A percentile compares a stretch with the other conserved stretches of the same genome.
phyloP scores from a whole-genome alignment of 1,140 invertebrate genomes.

The Pseudomyrmex pallidus region DNA sequence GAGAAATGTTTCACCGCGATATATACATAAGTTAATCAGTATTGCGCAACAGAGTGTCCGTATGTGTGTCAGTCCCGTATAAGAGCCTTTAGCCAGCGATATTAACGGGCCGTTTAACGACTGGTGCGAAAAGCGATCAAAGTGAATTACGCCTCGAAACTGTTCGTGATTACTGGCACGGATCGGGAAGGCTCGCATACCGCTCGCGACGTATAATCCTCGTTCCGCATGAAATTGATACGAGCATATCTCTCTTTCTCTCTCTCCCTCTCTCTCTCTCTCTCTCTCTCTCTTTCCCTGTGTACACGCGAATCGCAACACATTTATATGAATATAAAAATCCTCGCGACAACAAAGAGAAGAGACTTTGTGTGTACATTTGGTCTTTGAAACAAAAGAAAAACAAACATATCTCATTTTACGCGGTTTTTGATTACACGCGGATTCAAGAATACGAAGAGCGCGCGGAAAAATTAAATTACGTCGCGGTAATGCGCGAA shows the following conservation, averaged over 20 bases:
- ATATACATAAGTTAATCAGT: constrained; percentile 57
- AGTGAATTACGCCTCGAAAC: constrained; percentile 56
- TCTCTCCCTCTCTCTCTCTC: too few species aligned
- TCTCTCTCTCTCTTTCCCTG: too few species aligned
- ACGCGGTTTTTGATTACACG: constrained; percentile 21
- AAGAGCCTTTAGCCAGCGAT: constrained; percentile 26
- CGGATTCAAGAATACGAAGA: background rate
- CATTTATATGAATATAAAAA: too few species aligned
- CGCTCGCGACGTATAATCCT: constrained; percentile 43
- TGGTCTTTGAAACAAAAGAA: background rate
- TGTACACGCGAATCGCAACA: too few species aligned
- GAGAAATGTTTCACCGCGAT: constrained; percentile 36
- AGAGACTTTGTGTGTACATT: background rate
- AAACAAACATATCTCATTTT: background rate
- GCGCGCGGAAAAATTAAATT: constrained; percentile 37
- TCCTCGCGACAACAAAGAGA: background rate
- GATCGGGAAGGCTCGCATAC: constrained; percentile 31
- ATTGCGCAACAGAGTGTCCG: constrained; percentile 17
- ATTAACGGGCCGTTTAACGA: constrained; percentile 59
- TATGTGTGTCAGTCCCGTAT: constrained; percentile 17
- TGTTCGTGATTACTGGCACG: constrained; percentile 53
- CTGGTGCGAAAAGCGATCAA: constrained; percentile 63
- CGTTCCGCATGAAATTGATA: constrained; percentile 24
- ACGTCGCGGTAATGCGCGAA: constrained; percentile 31
- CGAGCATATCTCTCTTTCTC: constrained; percentile 4